phyloP scores from a whole-genome alignment of 2,888 invertebrate species.

The Mesorhabditis spiculigera region DNA sequence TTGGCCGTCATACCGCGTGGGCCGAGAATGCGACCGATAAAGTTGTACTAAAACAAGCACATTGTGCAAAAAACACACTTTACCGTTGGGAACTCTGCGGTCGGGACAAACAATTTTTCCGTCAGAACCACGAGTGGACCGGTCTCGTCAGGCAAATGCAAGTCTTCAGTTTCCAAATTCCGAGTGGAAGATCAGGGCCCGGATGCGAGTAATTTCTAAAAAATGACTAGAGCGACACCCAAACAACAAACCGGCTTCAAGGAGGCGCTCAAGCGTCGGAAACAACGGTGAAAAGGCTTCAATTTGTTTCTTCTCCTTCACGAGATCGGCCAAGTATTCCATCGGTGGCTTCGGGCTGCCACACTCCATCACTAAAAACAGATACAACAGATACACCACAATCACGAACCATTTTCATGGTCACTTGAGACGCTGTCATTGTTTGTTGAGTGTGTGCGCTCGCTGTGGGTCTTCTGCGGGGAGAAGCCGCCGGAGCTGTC shows the following conservation, averaged over 20 bases:
- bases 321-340: constrained; percentile 42
- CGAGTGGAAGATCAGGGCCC: constrained; percentile 76
- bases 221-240: constrained; percentile 1
- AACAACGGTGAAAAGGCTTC: constrained; percentile 46
- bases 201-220: constrained; percentile 94
- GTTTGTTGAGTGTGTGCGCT: too few species aligned
- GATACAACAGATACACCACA: too few species aligned
- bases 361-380: too few species aligned
- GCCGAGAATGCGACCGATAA: constrained; percentile 96
- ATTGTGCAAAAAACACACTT: constrained; percentile 58
- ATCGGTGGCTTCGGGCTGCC: constrained; percentile 7
- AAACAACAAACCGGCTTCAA: constrained; percentile 40
- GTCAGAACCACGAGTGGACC: constrained; percentile 77
- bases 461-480: too few species aligned
- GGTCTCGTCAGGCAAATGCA: neutral
- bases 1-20: constrained; percentile 99
- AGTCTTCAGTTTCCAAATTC: neutral
- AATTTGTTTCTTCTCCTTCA: constrained; percentile 49
- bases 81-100: constrained; percentile 98
- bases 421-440: too few species aligned
- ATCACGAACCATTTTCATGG: too few species aligned
- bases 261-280: constrained; percentile 44
- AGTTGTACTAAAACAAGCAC: constrained; percentile 86
- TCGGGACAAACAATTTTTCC: constrained; percentile 99
- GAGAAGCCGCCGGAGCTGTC: too few species aligned